Conservation (phyloP, 2,113 vertebrate genomes). For the Pangasianodon gigas region DNA sequence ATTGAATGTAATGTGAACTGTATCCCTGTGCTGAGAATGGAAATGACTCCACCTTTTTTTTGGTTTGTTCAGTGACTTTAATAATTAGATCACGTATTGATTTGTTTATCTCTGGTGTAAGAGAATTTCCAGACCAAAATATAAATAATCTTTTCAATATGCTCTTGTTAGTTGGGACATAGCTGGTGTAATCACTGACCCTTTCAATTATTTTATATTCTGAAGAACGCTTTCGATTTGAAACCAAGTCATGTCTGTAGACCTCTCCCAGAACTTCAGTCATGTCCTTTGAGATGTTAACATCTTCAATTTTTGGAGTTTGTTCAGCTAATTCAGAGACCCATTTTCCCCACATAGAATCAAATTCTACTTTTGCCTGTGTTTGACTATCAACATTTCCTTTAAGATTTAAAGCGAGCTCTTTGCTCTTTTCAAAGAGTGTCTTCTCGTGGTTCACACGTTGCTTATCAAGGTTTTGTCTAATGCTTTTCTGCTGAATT, state of each 20-base stretch:
- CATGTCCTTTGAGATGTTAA: constrained; percentile 52
- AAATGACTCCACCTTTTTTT: not conserved
- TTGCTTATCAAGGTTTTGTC: not conserved
- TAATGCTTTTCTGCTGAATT: constrained; percentile 8
- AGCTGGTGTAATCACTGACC: not conserved
- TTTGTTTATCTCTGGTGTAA: not conserved
- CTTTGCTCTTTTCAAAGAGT: constrained; percentile 56
- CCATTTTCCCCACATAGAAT: constrained; percentile 49
- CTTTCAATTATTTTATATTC: not conserved
- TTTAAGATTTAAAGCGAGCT: constrained; percentile 49
- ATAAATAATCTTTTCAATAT: not conserved
- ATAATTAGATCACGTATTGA: constrained; percentile 11
- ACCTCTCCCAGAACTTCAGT: constrained; percentile 48
- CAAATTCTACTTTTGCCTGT: constrained; percentile 52
- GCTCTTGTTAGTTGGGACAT: not conserved
- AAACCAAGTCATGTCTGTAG: constrained; percentile 34
- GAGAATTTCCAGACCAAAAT: not conserved
- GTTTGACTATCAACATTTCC: not conserved
- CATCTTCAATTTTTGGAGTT: not conserved
- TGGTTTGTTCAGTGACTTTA: not conserved
- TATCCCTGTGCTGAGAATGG: constrained; percentile 34
- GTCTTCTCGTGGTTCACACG: constrained; percentile 25
- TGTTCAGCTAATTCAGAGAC: constrained; percentile 23
- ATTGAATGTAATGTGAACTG: constrained; percentile 33
- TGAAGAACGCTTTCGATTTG: not conserved